phyloP scores from a whole-genome alignment of 37 sponge, comb jelly and placozoan genomes.

The Axinella damicornis region DNA sequence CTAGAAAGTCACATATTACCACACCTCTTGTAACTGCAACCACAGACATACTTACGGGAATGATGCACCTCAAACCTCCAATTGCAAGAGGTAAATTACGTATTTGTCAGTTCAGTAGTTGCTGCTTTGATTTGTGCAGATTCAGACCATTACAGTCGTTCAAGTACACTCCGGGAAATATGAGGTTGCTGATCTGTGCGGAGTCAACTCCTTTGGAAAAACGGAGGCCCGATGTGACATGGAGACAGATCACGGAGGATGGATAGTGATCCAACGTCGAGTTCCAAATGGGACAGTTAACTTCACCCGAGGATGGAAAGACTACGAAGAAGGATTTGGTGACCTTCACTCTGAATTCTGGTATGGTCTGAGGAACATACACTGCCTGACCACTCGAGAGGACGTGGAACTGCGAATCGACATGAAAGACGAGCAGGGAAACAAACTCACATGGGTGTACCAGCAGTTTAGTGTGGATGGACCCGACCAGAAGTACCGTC shows the following conservation, averaged over 20 bases:
- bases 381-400: conserved; percentile 25
- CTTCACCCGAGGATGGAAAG: conserved; percentile 21
- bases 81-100: too few species aligned
- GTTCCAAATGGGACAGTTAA: conserved; percentile 23
- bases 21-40: too few species aligned
- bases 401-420: conserved; percentile 21
- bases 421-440: not conserved
- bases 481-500: conserved; percentile 18
- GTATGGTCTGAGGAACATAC: conserved; percentile 51
- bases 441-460: not conserved
- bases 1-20: too few species aligned
- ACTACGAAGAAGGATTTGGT: conserved; percentile 41
- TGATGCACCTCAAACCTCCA: too few species aligned
- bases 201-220: too few species aligned
- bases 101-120: too few species aligned
- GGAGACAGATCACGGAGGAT: conserved; percentile 31
- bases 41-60: too few species aligned
- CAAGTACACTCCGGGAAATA: too few species aligned
- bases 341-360: conserved; percentile 29
- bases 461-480: conserved; percentile 27
- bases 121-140: too few species aligned
- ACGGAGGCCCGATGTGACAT: conserved; percentile 9
- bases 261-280: conserved; percentile 27
- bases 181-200: too few species aligned
- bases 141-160: too few species aligned